Base-by-base conservation (phyloP, 2,797 vertebrate species). In the Dermochelys coriacea region DNA sequence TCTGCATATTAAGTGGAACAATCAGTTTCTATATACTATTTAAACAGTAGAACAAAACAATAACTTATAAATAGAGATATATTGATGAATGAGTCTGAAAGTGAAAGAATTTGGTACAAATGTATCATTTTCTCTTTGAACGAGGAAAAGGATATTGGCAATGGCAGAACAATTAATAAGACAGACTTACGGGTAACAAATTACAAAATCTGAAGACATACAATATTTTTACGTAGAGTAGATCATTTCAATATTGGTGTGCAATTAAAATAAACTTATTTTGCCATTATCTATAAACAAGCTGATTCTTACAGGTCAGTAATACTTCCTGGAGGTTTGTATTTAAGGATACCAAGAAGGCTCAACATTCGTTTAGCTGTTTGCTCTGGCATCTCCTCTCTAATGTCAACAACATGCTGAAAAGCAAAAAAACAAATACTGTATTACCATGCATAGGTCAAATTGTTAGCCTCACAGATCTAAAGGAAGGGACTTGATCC, bases 381-480 rank as follows among this genome's bases (percentile, higher is more conserved):
- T 95, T 99, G 99, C 90, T 99, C 99, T 0, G 99, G 99, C 98
- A 99, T 98, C 97, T 99, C 99, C 96, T 99, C 99, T 96, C 99
- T 99, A 96, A 99, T 99, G 93, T 99, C 99, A 55, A 99, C 98
- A 90, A 98, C 97, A 98, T 99, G 99, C 99, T 99, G 96, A 91
- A 97, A 3, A 77, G 94, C 50, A 82, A 82, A 95, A 96, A 92
- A 50, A 92, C 90, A 87, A 84, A 87, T 81, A 88, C 29, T 57
- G 87, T 81, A 89, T 55, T 89, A 4, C 80, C 45, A 80, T 12
- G 37, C 47, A 23, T 55, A 92, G 89, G 37, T 47, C 50, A 88
- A 21, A 14, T 78, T 49, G 86, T 74, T 80, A 94, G 86, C 64
- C 34, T 25, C 59, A 1, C 29, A 87, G 88, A 55, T 68, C 12